Conservation (phyloP, 2,797 vertebrate species). For the Poecile montanus region DNA sequence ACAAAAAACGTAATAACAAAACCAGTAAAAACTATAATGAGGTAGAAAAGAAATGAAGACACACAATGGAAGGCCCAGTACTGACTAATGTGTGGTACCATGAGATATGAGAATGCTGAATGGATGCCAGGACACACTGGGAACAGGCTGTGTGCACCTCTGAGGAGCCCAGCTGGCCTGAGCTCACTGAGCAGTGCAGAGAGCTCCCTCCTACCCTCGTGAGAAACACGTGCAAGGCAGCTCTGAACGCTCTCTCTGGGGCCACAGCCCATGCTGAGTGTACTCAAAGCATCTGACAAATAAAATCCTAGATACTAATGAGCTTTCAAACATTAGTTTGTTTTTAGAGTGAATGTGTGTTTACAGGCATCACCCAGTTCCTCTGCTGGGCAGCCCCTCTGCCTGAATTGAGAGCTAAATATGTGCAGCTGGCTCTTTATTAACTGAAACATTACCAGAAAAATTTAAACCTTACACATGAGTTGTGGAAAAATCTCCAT, state of each 20-base stretch:
- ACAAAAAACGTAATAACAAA: constrained; percentile 35
- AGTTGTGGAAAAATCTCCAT: not conserved
- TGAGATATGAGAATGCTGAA: constrained; percentile 18
- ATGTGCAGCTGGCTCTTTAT: not conserved
- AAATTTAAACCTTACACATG: not conserved
- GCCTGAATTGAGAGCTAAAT: not conserved
- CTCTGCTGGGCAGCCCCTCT: not conserved
- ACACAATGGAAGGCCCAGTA: constrained; percentile 42
- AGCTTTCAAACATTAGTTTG: not conserved
- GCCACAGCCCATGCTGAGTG: not conserved
- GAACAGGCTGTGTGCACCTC: constrained; percentile 22
- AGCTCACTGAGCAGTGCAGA: not conserved
- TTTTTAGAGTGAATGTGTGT: not conserved
- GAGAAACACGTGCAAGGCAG: not conserved
- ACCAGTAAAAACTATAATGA: constrained; percentile 60
- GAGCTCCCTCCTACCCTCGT: not conserved
- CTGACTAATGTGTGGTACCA: not conserved
- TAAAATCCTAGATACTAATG: not conserved
- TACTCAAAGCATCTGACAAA: not conserved
- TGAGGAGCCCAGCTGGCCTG: not conserved
- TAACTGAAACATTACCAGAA: not conserved
- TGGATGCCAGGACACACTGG: constrained; percentile 25
- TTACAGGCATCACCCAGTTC: not conserved
- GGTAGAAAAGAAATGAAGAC: constrained; percentile 66
- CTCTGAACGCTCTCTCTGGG: not conserved